Conservation (phyloP, 2,113 vertebrate genomes). For the Zosterops pallidus region DNA sequence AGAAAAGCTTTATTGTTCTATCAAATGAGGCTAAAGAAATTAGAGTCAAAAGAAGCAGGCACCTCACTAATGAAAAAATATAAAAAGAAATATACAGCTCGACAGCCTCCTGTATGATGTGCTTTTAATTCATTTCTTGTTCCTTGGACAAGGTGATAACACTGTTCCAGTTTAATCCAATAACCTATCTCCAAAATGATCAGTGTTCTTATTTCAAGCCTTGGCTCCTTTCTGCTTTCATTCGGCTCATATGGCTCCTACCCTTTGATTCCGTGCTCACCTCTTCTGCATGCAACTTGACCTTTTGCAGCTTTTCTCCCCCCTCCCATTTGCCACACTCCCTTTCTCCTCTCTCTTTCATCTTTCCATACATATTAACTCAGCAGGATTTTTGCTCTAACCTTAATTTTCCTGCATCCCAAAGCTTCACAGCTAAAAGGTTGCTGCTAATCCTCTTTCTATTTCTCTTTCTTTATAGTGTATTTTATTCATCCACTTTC, state of each 20-base stretch:
- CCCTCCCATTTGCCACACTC: conserved; percentile 58
- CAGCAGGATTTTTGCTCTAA: conserved; percentile 58
- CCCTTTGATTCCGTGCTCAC: conserved; percentile 59
- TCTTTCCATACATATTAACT: conserved; percentile 70
- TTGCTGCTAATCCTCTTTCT: conserved; percentile 70
- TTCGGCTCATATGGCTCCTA: conserved; percentile 39
- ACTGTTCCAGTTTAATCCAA: conserved; percentile 63
- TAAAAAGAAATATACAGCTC: not conserved
- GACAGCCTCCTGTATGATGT: not conserved
- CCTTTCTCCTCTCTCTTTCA: conserved; percentile 58
- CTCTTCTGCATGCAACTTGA: conserved; percentile 65
- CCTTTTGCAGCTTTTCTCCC: conserved; percentile 62
- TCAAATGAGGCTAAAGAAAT: conserved; percentile 23
- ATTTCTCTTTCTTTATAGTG: conserved; percentile 61
- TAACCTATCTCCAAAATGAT: conserved; percentile 61
- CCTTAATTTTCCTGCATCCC: conserved; percentile 63
- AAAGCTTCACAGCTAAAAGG: conserved; percentile 68
- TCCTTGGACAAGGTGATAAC: conserved; percentile 59
- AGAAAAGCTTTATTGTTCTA: conserved; percentile 27
- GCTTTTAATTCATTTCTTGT: conserved; percentile 54
- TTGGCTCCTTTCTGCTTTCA: conserved; percentile 56
- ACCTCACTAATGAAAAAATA: conserved; percentile 49
- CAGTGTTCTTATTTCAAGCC: conserved; percentile 60
- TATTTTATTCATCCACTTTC: conserved; percentile 70
- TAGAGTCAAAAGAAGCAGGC: conserved; percentile 14